These are phyloP conservation scores for Gadus chalcogrammus DNA, from an alignment of 2,113 vertebrate species.

Conservation along the genomic window DNA sequence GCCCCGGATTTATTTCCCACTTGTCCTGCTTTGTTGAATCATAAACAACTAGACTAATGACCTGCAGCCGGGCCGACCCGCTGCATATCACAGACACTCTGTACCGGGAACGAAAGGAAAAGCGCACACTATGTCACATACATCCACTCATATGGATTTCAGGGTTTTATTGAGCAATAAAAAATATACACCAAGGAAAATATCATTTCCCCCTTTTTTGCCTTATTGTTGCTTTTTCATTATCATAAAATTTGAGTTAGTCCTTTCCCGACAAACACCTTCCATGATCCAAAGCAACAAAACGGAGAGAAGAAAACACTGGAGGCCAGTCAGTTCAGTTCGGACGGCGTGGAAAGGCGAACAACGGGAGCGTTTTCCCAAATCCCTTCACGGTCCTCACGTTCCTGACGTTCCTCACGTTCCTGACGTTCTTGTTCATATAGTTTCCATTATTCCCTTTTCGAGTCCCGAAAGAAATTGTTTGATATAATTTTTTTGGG, in stretches of 20 bases:
- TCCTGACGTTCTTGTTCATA: too few relatives aligned
- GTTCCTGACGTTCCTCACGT: too few relatives aligned
- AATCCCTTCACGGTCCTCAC: too few relatives aligned
- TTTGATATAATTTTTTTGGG: too few relatives aligned
- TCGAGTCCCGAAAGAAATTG: too few relatives aligned
- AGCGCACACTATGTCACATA: slow-evolving; percentile 69
- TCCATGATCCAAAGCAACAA: slow-evolving; percentile 74
- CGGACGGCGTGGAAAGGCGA: too few relatives aligned
- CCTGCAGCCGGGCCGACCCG: slow-evolving; percentile 20
- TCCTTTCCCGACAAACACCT: slow-evolving; percentile 67
- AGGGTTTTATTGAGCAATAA: slow-evolving; percentile 92
- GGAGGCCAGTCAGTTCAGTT: slow-evolving; percentile 65
- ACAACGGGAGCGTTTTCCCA: too few relatives aligned
- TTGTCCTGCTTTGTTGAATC: slow-evolving; percentile 14
- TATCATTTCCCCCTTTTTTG: slow-evolving; percentile 72
- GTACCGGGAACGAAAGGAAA: slow-evolving; percentile 35
- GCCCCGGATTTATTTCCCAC: too few relatives aligned
- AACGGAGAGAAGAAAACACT: slow-evolving; percentile 64
- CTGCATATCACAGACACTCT: slow-evolving; percentile 4
- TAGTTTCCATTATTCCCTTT: too few relatives aligned
- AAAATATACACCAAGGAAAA: slow-evolving; percentile 97
- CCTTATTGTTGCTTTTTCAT: slow-evolving; percentile 66
- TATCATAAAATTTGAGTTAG: slow-evolving; percentile 70
- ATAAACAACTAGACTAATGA: slow-evolving; percentile 24
- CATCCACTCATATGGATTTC: slow-evolving; percentile 82